Evolutionary conservation across 2,113 vertebrate genomes (phyloP).

Genomic region (Dipodomys spectabilis): DNA sequence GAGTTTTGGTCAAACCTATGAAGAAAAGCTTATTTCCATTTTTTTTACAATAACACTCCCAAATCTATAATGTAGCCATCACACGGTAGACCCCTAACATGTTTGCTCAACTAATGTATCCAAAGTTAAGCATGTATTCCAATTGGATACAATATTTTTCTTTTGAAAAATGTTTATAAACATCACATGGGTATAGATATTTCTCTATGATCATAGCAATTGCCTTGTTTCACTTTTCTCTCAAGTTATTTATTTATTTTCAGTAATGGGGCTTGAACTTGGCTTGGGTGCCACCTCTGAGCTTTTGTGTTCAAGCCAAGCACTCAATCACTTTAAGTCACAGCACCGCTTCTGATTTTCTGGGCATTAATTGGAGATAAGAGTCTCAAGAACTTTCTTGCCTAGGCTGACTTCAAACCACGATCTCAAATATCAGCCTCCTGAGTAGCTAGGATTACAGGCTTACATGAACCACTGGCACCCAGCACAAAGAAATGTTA

Average conservation of each 20-base stretch:
- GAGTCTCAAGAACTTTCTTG: too few relatives aligned
- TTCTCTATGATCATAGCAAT: background rate
- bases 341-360: too few relatives aligned
- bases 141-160: background rate
- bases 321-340: too few relatives aligned
- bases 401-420: too few relatives aligned
- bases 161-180: background rate
- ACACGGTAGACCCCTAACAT: background rate
- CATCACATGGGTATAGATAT: background rate
- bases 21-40: accelerated
- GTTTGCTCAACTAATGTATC: background rate
- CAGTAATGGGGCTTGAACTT: too few relatives aligned
- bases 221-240: background rate
- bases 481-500: background rate
- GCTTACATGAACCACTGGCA: too few relatives aligned
- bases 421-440: too few relatives aligned
- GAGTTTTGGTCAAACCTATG: background rate
- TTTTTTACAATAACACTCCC: background rate
- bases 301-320: too few relatives aligned
- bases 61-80: background rate
- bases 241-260: background rate
- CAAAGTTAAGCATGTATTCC: background rate
- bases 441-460: too few relatives aligned
- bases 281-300: too few relatives aligned
- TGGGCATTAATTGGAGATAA: too few relatives aligned